Base-by-base conservation (phyloP, 2,888 invertebrate species). In the Cheilosia soror region DNA sequence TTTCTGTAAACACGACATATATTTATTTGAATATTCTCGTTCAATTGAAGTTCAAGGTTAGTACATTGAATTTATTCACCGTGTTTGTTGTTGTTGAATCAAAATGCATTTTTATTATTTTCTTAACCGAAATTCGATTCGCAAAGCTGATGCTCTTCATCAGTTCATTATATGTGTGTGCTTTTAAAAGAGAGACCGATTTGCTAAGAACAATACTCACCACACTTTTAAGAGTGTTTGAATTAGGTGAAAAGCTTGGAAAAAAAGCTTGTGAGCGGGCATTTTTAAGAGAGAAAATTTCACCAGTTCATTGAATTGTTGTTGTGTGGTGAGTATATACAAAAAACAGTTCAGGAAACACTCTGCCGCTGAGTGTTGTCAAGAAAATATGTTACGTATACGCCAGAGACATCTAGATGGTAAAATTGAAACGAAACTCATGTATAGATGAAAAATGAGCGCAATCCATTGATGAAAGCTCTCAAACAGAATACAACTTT, bases 31-130 rank as follows among this genome's bases (percentile, higher is more conserved):
- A 77, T 68, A 76, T 68, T 72, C 76, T 77, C 81, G 76, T 81
- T 85, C 80, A 71, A 72, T 76, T 85, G 80, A 85, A 85, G 85
- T 85, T 85, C 85, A 85, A 85, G 85, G 85, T 77, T 72, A 62
- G 79, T 72, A 57, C 75, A 57, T 57, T 53, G 40, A 47, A 51
- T 57, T 49, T 57, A 60, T 68, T 71, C 40, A n/a, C 25, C 51
- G 51, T 65, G 65, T 20, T 27, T 73, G 15, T 55, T 66, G n/a
- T 58, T 57, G 47, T 37, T 57, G 47, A 60, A 27, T 76, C 68
- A 47, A 20, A 73, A 44, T 84, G 84, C 80, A 80, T 71, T 80
- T 71, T 80, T 20, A 25, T 27, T n/a, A n/a, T 63, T 49, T 60
- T 66, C 7, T 3, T 25, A 51, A 27, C 27, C 25, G 6, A 51